Base-by-base conservation (phyloP, 2,797 vertebrate species). In the Xenentodon cancila region DNA sequence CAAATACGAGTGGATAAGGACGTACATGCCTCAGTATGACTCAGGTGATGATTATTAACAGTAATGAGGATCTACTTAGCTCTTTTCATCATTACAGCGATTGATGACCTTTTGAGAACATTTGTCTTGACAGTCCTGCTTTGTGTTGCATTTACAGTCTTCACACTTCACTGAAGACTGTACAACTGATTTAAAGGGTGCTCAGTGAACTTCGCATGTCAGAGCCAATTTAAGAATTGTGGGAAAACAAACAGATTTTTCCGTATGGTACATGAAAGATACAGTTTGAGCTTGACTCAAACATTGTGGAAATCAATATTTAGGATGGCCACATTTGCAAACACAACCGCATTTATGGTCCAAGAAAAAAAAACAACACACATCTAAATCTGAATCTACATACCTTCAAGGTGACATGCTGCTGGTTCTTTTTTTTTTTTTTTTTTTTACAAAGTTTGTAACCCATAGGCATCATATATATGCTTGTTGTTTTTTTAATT, bases 11-110 rank as follows among this genome's bases (percentile, higher is more conserved):
- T 7, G 17, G 19, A 32, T 22, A 59, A 27, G 57, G 44, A 15
- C 47, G 0, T 21, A 27, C 77, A 76, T 64, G 49, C 67, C 60
- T 49, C 5, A 46, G 64, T 37, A 27, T 83, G 59, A 75, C 49
- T 71, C 61, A 44, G 7, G 12, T 22, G 20, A 72, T 37, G 42
- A 47, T 79, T 70, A 69, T 45, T 57, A 9, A 32, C 8, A 25
- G 49, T 62, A 44, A 61, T 45, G 19, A 16, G 1, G 34, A 66
- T 63, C n/a, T n/a, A n/a, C n/a, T 21, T n/a, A 0, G 7, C 5
- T 51, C 7, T 34, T 54, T 53, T 37, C 59, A 40, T 19, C 50
- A 47, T 64, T 43, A 55, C 4, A 22, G n/a, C 3, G 4, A 25
- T 55, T 13, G 55, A 12, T 34, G 47, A 60, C 25, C 42, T 49